Conservation (phyloP, 2,797 vertebrate species). For the Melopsittacus undulatus region DNA sequence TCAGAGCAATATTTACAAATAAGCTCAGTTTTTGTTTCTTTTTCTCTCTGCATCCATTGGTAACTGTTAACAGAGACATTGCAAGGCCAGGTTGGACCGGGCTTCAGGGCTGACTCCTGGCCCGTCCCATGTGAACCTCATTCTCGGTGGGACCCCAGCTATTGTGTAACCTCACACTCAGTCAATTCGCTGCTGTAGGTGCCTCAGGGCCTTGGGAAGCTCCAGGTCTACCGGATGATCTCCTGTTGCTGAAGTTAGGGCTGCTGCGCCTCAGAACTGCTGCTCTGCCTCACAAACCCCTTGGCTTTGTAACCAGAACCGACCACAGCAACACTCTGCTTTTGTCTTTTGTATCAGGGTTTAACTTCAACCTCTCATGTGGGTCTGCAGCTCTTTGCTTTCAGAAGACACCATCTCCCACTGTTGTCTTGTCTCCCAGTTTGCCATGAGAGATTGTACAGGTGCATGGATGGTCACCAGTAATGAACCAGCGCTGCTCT, state of each 20-base stretch:
- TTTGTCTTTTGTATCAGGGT: background rate
- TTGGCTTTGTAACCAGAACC: background rate
- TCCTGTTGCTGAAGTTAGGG: background rate
- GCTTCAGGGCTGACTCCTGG: background rate
- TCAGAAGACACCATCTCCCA: background rate
- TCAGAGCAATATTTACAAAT: background rate
- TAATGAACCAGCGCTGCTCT: background rate
- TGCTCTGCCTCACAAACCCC: background rate
- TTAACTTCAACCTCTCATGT: background rate
- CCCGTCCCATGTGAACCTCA: fast-evolving
- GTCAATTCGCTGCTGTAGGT: fast-evolving
- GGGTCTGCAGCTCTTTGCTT: background rate
- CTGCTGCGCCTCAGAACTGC: background rate
- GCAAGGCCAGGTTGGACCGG: background rate
- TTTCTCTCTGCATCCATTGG: background rate
- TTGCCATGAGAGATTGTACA: background rate
- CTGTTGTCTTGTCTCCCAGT: background rate
- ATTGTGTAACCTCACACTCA: no score
- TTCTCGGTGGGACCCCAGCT: background rate
- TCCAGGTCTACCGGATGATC: no score
- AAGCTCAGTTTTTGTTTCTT: background rate
- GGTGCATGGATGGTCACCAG: background rate
- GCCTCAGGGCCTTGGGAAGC: background rate
- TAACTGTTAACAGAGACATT: background rate
- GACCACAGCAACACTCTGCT: background rate